Evolutionary conservation across 2,888 invertebrate genomes (phyloP), one percentile per base, ranked within the genome.

Genomic region (Litoditis marina): DNA sequence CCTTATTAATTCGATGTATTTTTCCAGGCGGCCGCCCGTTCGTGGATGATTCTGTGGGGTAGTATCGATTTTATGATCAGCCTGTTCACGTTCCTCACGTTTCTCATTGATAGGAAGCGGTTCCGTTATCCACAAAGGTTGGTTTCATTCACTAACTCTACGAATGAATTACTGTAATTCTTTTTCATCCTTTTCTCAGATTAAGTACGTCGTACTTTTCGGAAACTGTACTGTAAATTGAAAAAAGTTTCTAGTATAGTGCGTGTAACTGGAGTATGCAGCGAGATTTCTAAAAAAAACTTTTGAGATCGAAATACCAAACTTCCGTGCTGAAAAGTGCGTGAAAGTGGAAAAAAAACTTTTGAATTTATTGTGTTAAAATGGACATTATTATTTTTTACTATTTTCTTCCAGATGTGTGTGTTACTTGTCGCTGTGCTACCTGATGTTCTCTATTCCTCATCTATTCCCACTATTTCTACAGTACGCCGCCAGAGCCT

Each of bases 101-200:
- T 94, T 84, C 87, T 93, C 68, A 91, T 96, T 73, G 95, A 96
- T 84, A 92, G 92, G 65, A 90, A 92, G 80, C 88, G 96, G 78
- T 98, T 98, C 85, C 89, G 92, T 47, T 98, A 96, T 85, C 96
- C 98, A 13, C 96, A 98, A 85, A 88, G 95, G 81, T n/a, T n/a
- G n/a, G n/a, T n/a, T n/a, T n/a, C n/a, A n/a, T n/a, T n/a, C n/a
- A n/a, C n/a, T 82, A 32, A n/a, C 50, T 36, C 30, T 11, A 11
- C 13, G 11, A 32, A n/a, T 28, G 13, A 51, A 8, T 34, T 59
- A 30, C 27, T 13, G 51, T 31, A n/a, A 32, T 49, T 16, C 13
- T 49, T 5, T n/a, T n/a, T n/a, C n/a, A n/a, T n/a, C n/a, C n/a
- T n/a, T n/a, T n/a, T n/a, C n/a, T n/a, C n/a, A n/a, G n/a, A n/a